Base-by-base conservation (phyloP, 2,113 vertebrate species). In the Cebidichthys violaceus region DNA sequence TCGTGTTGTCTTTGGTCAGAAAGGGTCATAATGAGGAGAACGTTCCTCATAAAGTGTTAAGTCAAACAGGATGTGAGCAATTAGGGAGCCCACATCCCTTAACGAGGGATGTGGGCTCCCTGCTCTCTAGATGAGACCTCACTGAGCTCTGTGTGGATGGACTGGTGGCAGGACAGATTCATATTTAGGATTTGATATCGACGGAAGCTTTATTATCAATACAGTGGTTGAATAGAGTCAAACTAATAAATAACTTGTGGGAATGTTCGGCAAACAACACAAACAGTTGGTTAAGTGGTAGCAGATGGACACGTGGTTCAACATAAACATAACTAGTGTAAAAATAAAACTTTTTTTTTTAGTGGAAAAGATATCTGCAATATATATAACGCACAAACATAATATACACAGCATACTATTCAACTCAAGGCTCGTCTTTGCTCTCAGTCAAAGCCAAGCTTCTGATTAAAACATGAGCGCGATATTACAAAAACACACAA, bases 191-290 rank as follows among this genome's bases (percentile, higher is more conserved):
- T 79, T 78, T 60, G 29, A 47, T 70, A 85, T 52, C 18, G 11
- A 79, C 78, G n/a, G 43, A 83, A 60, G 31, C 86, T 91, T 90
- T 90, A 92, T 89, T 89, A 77, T 89, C 85, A 91, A 81, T 87
- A 77, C 24, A 20, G 54, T 65, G 57, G 79, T 31, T 89, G 78
- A 81, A 70, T 85, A 70, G 61, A 80, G 45, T 89, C 27, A 80
- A 77, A 77, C 70, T 84, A 93, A 93, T 94, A 93, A 93, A 93
- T 93, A 93, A 88, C 59, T 80, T 84, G 68, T 90, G 67, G 57
- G 77, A 77, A 74, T 74, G 22, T 82, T 82, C 86, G 60, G 31
- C 54, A 72, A 72, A 86, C 55, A 90, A 82, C 29, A 87, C 75
- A 85, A 87, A 86, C 72, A 89, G 33, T 75, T 69, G 85, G 72